A percentile compares a stretch with the other conserved stretches of the same genome.
Evolutionary conservation across 2,888 invertebrate species (phyloP).

Genomic region (Latrodectus elegans): DNA sequence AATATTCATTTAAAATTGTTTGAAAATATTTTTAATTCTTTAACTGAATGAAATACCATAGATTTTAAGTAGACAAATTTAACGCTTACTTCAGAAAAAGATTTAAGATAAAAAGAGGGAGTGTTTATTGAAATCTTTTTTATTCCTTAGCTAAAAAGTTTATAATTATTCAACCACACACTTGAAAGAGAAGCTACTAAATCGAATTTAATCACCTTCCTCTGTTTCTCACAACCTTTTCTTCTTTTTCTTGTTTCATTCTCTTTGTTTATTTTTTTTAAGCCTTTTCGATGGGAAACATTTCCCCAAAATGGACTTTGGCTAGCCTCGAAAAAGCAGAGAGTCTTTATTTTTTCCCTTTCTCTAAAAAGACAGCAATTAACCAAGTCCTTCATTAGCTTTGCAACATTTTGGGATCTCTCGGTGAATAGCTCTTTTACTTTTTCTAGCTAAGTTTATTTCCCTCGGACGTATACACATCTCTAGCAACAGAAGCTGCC

Average conservation of each 20-base stretch:
- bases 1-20: too few relatives aligned
- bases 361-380: slow-evolving; percentile 64
- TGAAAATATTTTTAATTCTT: too few relatives aligned
- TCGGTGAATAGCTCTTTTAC: slow-evolving; percentile 47
- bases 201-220: slow-evolving; percentile 41
- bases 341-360: slow-evolving; percentile 20
- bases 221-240: slow-evolving; percentile 1
- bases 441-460: slow-evolving; percentile 47
- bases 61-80: background rate
- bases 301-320: slow-evolving; percentile 53
- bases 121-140: slow-evolving; percentile 39
- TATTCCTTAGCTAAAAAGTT: slow-evolving; percentile 33
- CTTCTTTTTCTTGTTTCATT: slow-evolving; percentile 25
- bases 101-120: background rate
- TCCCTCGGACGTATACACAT: slow-evolving; percentile 47
- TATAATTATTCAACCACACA: slow-evolving; percentile 43
- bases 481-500: slow-evolving; percentile 5
- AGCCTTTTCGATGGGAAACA: slow-evolving; percentile 6
- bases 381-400: slow-evolving; percentile 67
- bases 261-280: slow-evolving; percentile 21
- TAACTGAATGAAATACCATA: background rate
- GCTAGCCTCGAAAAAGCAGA: slow-evolving; percentile 20
- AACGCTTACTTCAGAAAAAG: background rate
- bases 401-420: slow-evolving; percentile 44
- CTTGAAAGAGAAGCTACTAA: slow-evolving; percentile 35